Evolutionary conservation across 2,888 invertebrate species (phyloP), one percentile per base, ranked within the genome.

Genomic region (Elmis aenea): DNA sequence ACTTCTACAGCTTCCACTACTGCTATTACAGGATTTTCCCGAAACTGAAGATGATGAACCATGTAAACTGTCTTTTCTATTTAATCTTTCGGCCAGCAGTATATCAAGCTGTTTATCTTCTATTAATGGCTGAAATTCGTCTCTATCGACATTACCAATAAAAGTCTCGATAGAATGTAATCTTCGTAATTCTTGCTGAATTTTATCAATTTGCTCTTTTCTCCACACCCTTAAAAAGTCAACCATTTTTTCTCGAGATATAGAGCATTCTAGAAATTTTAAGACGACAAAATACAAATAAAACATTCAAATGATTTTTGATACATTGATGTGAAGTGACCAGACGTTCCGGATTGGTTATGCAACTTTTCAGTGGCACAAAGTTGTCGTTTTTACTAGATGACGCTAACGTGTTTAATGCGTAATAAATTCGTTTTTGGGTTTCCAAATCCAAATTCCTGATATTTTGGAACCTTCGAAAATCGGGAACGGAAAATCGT

Each of bases 131-230:
- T 30, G 27, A 31, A 56, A 54, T 16, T 47, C 49, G n/a, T 48
- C 47, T 20, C 45, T 45, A 30, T 58, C 58, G 2, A 56, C 48
- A 31, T 54, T 57, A 8, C 52, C 50, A 43, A 66, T 58, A 43
- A 58, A 61, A 12, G 55, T 54, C 46, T 64, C 63, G 16, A 66
- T 62, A 0, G 54, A 52, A 33, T 60, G 55, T 14, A 66, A 41
- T 26, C 61, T 53, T 30, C 57, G 55, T 39, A 65, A 32, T 48
- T 64, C 64, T 3, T 56, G 55, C 13, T 58, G 51, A n/a, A 66
- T 59, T 38, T 62, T 63, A 14, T 52, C 53, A 11, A 62, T 53
- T 50, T 65, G 65, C 39, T 64, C 62, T 12, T 52, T 52, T 16
- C 62, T 53, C 60, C 59, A 61, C 15, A 52, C 47, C 31, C 52